These are phyloP conservation scores for Archaeoteleia sp. DNA, from an alignment of 2,888 invertebrate species.

Conservation along the genomic window DNA sequence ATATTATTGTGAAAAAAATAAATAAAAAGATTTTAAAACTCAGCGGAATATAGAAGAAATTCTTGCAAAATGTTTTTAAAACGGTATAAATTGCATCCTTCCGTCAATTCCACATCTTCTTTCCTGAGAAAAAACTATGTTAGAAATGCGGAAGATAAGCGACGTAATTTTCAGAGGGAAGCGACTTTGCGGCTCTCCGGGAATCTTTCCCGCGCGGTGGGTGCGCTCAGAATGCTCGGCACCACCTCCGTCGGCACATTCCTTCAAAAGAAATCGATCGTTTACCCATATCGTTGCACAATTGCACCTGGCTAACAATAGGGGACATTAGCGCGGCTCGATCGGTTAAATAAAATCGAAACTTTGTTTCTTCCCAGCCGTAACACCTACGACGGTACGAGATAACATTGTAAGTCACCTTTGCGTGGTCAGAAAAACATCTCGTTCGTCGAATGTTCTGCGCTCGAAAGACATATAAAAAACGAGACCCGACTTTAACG, in stretches of 20 bases:
- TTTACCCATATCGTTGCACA: constrained; percentile 63
- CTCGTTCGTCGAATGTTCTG: too few relatives aligned
- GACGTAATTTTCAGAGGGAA: constrained; percentile 25
- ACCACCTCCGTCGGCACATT: constrained; percentile 64
- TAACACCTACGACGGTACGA: constrained; percentile 37
- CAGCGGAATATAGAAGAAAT: too few relatives aligned
- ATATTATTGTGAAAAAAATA: too few relatives aligned
- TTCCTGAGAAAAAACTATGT: constrained; percentile 14
- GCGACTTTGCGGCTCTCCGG: constrained; percentile 23
- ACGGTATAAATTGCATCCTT: too few relatives aligned
- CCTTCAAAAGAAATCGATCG: constrained; percentile 66
- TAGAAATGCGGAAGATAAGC: constrained; percentile 40
- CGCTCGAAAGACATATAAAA: too few relatives aligned
- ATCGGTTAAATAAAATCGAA: constrained; percentile 51
- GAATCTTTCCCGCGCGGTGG: constrained; percentile 55
- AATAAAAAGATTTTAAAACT: too few relatives aligned
- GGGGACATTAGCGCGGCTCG: constrained; percentile 49
- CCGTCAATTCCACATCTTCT: too few relatives aligned
- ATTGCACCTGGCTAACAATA: constrained; percentile 61
- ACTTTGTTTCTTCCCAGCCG: constrained; percentile 46
- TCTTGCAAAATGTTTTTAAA: too few relatives aligned
- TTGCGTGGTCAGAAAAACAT: too few relatives aligned
- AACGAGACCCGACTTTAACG: too few relatives aligned
- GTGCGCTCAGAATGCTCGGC: constrained; percentile 65
- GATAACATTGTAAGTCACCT: too few relatives aligned